Evolutionary conservation across 2,113 vertebrate genomes (phyloP), one percentile per base, ranked within the genome.

Genomic region (Tetrax tetrax): DNA sequence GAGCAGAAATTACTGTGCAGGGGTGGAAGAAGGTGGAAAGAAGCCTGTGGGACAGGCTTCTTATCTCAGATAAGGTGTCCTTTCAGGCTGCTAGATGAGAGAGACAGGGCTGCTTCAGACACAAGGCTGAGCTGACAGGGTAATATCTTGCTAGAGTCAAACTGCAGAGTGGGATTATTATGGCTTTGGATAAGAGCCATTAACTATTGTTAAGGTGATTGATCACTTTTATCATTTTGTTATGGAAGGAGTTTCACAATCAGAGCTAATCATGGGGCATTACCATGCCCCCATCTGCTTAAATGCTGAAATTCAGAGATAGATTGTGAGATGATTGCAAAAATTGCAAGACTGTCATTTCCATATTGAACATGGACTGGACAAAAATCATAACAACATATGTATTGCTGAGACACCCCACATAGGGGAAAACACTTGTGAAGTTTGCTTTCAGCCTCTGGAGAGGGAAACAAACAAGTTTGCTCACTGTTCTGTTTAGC

Each of bases 121-220:
- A 90, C 78, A 87, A 92, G 93, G 69, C 90, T 94, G 92, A 60
- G 83, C 69, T 96, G 96, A 95, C 89, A 97, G 85, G 86, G 83
- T 92, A 95, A 97, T 95, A 63, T 4, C 92, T 88, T 83, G 77
- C 89, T 83, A 45, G 50, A 97, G 95, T 97, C 84, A 96, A 91
- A 96, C 76, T 84, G 77, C 66, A 87, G 76, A 74, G 53, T 23
- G 57, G 95, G 50, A 93, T 95, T 83, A 83, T 96, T 90, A 94
- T 91, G 88, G 77, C 89, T 66, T 91, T 74, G 78, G 96, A 80
- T 93, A 96, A 95, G 95, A 94, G 92, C 93, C 94, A 96, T 97
- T 97, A 97, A 91, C 93, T 96, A 97, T 96, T 97, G 96, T 97
- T 98, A 96, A 94, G 84, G 92, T 96, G 96, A 98, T 96, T 97